phyloP scores from a whole-genome alignment of 2,888 invertebrate genomes.

The Germaria angustata region DNA sequence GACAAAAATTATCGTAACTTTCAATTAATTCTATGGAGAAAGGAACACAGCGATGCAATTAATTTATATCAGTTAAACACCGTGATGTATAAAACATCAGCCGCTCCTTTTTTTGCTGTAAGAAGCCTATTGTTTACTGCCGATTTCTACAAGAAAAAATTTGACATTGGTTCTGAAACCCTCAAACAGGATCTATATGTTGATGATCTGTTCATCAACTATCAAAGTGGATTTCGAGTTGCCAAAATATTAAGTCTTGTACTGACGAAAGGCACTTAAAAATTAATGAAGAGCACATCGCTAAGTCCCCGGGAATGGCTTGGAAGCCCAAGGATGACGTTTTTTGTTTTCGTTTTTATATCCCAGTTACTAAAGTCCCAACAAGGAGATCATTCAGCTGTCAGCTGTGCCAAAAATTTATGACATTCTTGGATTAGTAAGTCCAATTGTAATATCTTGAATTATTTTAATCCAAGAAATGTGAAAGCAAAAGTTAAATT shows the following conservation, averaged over 20 bases:
- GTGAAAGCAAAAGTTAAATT: constrained; percentile 40
- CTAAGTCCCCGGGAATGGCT: constrained; percentile 11
- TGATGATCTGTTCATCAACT: constrained; percentile 64
- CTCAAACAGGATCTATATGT: constrained; percentile 64
- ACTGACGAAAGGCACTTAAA: background rate
- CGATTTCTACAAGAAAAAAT: background rate
- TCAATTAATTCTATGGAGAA: constrained; percentile 38
- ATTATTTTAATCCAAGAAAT: constrained; percentile 50
- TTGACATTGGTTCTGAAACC: constrained; percentile 58
- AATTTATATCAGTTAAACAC: constrained; percentile 22
- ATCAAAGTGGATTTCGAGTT: constrained; percentile 53
- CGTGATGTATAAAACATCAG: constrained; percentile 57
- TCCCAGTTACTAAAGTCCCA: background rate
- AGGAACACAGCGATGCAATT: background rate
- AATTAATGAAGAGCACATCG: background rate
- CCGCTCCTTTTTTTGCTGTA: constrained; percentile 54
- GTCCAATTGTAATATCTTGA: constrained; percentile 56
- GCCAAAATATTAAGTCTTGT: background rate
- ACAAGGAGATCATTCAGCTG: constrained; percentile 38
- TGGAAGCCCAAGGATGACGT: constrained; percentile 31
- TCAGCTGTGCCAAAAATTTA: constrained; percentile 48
- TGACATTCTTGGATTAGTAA: constrained; percentile 44
- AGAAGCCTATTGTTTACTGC: constrained; percentile 25
- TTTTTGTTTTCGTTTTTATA: background rate
- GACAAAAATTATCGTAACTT: constrained; percentile 30